Evolutionary conservation across 1,140 invertebrate species (phyloP), one percentile per base, ranked within the genome.

Genomic region (Arion vulgaris): DNA sequence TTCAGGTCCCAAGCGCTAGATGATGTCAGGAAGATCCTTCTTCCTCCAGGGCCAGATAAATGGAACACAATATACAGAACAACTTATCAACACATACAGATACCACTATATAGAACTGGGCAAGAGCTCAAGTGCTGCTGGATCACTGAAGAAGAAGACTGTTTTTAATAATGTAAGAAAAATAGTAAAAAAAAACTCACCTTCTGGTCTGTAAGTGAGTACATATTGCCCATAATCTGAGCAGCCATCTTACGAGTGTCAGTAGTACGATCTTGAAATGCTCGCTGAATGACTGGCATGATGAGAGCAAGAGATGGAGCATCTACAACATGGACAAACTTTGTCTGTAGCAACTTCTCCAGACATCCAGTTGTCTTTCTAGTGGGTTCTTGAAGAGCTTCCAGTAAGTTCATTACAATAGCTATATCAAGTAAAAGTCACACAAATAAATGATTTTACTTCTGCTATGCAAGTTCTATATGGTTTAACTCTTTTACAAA

Each of bases 281-380:
- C 98, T 86, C 98, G 93, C 92, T 99, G 96, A 32, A 99, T 97
- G 0, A 99, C 98, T 0, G 98, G 98, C 98, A 99, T 99, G 85
- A 99, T 99, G 26, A 99, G 93, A 82, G 99, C 98, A 7, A 99
- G 94, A 0, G 98, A 99, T 0, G 98, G 98, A 9, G 99, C 97
- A 93, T 99, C 99, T 86, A 99, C 99, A 91, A 99, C 99, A 93
- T 99, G 98, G 66, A 99, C 97, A 93, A 99, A 99, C 92, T 99
- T 97, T 0, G 98, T 99, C 90, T 99, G 97, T 26, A 99, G 92
- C 38, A 99, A 93, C 1, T 96, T 97, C 90, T 98, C 96, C 1
- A 99, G 93, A 92, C 97, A 98, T 13, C 94, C 94, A 0, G 96
- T 96, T 0, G 98, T 99, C 92, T 98, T 98, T 88, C 97, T 96